Conservation (phyloP, 2,888 invertebrate genomes). For the Tyria jacobaeae region DNA sequence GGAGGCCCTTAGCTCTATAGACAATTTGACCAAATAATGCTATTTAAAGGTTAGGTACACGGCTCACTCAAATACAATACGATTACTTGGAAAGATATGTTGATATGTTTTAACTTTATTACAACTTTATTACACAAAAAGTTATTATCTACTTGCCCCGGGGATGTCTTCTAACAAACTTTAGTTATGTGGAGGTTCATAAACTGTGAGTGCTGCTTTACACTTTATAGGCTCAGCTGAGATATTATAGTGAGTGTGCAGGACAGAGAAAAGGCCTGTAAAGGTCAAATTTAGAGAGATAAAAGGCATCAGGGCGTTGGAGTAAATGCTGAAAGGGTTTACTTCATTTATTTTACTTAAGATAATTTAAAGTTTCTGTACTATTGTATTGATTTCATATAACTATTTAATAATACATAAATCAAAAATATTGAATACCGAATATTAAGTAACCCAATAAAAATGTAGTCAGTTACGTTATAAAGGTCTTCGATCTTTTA, state of each 20-base stretch:
- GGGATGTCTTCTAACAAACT: not conserved
- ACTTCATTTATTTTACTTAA: not conserved
- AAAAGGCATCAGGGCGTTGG: not conserved
- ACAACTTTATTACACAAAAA: not conserved
- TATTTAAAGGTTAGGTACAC: no score
- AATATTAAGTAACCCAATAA: no score
- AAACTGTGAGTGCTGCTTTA: conserved; percentile 1
- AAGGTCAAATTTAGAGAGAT: not conserved
- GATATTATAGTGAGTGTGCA: no score
- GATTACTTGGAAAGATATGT: not conserved
- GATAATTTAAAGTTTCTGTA: not conserved
- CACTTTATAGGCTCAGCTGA: not conserved
- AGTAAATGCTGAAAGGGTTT: not conserved
- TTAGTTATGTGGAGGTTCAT: not conserved
- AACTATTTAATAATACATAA: no score
- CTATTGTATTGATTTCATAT: no score
- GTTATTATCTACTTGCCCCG: not conserved
- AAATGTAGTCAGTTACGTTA: no score
- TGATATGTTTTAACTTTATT: not conserved
- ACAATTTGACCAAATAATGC: no score
- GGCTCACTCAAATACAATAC: not conserved
- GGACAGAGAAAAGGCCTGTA: not conserved
- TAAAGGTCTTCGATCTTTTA: no score
- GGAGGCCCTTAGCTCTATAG: no score
- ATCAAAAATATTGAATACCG: no score